Conservation (phyloP, 37 sponge, comb jelly and placozoan species). For the Diacarnus erythraeanus region DNA sequence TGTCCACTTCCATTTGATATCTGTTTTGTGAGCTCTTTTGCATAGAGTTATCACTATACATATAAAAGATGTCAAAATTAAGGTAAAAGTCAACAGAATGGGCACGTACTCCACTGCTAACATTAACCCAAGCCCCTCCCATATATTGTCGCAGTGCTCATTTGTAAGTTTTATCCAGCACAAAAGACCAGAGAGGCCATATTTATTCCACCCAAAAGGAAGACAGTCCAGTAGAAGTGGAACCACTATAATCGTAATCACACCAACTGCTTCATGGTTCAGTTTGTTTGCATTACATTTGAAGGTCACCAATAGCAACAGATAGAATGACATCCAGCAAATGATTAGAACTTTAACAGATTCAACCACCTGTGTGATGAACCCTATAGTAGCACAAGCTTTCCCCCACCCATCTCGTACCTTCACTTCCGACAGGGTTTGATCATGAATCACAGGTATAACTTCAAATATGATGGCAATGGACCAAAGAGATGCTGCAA, state of each 20-base stretch:
- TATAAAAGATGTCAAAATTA: neutral
- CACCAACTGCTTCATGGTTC: neutral
- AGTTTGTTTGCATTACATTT: neutral
- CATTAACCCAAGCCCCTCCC: neutral
- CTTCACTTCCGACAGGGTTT: neutral
- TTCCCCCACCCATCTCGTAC: neutral
- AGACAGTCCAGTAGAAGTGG: constrained; percentile 11
- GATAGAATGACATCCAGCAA: neutral
- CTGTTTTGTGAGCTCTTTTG: neutral
- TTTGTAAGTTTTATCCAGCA: constrained; percentile 21
- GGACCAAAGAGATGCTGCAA: neutral
- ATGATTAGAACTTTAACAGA: neutral
- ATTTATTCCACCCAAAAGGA: constrained; percentile 10
- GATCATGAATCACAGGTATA: neutral
- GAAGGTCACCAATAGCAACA: neutral
- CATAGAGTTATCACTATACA: neutral
- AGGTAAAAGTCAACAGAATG: neutral
- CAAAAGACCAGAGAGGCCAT: constrained; percentile 24
- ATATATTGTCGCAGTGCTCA: neutral
- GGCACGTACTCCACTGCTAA: constrained; percentile 2
- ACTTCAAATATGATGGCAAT: neutral
- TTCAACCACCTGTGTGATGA: neutral
- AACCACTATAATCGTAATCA: neutral
- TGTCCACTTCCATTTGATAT: neutral
- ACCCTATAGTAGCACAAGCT: constrained; percentile 1